Evolutionary conservation across 2,888 invertebrate genomes (phyloP).

Genomic region (Lochmaea crataegi): DNA sequence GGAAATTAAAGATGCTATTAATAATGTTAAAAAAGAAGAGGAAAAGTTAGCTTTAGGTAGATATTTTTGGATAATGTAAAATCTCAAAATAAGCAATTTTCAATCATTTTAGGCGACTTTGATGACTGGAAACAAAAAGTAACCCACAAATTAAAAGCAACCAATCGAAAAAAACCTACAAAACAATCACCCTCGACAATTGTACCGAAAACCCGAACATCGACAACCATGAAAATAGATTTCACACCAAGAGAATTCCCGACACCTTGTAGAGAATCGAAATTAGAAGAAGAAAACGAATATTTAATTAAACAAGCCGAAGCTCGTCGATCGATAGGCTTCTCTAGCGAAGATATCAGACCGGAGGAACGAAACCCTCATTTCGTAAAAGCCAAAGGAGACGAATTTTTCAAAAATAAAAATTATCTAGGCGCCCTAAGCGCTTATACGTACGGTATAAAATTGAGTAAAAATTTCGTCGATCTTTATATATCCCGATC

Average conservation of each 20-base stretch:
- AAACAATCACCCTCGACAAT: slow-evolving; percentile 51
- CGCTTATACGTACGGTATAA: slow-evolving; percentile 83
- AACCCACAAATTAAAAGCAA: slow-evolving; percentile 56
- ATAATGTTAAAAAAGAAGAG: slow-evolving; percentile 72
- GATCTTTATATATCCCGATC: slow-evolving; percentile 82
- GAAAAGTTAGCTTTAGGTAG: slow-evolving; percentile 74
- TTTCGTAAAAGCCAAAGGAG: slow-evolving; percentile 85
- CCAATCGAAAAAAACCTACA: slow-evolving; percentile 37
- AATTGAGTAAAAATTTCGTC: slow-evolving; percentile 77
- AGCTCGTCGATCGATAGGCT: slow-evolving; percentile 77
- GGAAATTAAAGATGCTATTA: slow-evolving; percentile 72
- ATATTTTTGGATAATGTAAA: slow-evolving; percentile 30
- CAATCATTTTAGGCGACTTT: slow-evolving; percentile 61
- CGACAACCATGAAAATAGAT: slow-evolving; percentile 71
- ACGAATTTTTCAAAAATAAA: slow-evolving; percentile 78
- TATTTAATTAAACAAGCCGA: slow-evolving; percentile 84
- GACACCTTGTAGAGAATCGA: slow-evolving; percentile 84
- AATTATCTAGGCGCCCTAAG: slow-evolving; percentile 85
- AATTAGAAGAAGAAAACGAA: slow-evolving; percentile 77
- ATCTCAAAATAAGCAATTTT: slow-evolving; percentile 52
- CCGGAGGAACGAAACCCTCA: slow-evolving; percentile 86
- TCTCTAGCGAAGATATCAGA: slow-evolving; percentile 77
- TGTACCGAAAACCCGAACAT: slow-evolving; percentile 65
- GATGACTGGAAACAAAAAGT: slow-evolving; percentile 41
- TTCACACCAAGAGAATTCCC: slow-evolving; percentile 84